Conservation (phyloP, 2,888 invertebrate genomes). For the Sinentomon sp. region DNA sequence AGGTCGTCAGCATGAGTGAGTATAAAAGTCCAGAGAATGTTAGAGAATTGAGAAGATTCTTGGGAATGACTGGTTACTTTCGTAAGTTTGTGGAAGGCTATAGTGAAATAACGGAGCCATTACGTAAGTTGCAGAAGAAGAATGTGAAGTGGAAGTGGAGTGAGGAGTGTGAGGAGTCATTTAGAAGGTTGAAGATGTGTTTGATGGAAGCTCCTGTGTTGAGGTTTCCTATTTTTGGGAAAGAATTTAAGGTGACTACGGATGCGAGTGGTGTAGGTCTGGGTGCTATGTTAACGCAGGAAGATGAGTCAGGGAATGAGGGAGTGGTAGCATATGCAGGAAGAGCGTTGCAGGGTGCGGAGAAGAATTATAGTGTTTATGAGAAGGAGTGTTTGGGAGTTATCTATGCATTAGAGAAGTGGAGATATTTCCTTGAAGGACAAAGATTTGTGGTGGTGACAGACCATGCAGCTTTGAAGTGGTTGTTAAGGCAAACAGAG, state of each 20-base stretch:
- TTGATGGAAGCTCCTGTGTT: slow-evolving; percentile 6
- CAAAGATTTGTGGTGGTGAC: slow-evolving; percentile 10
- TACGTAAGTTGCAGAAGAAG: slow-evolving; percentile 10
- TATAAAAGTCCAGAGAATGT: slow-evolving; percentile 12
- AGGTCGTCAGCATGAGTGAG: slow-evolving; percentile 11
- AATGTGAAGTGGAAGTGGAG: slow-evolving; percentile 7
- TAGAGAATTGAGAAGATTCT: slow-evolving; percentile 13
- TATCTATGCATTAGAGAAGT: slow-evolving; percentile 9
- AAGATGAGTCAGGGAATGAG: slow-evolving; percentile 5
- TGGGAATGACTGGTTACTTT: slow-evolving; percentile 17
- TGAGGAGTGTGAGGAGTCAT: slow-evolving; percentile 7
- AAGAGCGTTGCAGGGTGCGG: slow-evolving; percentile 6
- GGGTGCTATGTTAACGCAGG: slow-evolving; percentile 9
- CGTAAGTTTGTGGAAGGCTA: slow-evolving; percentile 13
- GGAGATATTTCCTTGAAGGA: slow-evolving; percentile 9
- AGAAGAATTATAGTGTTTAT: slow-evolving; percentile 4
- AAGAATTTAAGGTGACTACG: slow-evolving; percentile 7
- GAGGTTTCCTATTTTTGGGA: slow-evolving; percentile 7
- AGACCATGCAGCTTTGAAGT: slow-evolving; percentile 10
- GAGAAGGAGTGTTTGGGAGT: slow-evolving; percentile 11
- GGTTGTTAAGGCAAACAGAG: slow-evolving; percentile 6
- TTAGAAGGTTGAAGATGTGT: slow-evolving; percentile 7
- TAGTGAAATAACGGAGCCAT: slow-evolving; percentile 13
- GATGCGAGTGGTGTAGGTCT: slow-evolving; percentile 11
- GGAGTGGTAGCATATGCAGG: slow-evolving; percentile 8